Conservation (phyloP, 2,113 vertebrate genomes). For the Erythrocercus mccallii region DNA sequence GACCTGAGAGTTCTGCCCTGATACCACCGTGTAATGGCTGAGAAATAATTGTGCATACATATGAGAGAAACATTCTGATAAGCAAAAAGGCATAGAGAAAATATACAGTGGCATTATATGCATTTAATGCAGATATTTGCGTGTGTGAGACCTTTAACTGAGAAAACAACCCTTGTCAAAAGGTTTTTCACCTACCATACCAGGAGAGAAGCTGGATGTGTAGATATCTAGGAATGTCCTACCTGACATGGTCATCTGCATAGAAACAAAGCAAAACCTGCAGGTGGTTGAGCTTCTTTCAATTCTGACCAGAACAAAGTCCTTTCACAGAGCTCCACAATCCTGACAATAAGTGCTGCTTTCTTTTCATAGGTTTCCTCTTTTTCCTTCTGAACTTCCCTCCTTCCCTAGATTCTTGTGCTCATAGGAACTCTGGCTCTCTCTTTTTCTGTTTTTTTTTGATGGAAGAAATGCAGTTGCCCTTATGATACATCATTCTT, state of each 20-base stretch:
- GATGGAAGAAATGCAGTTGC: background rate
- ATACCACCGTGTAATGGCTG: background rate
- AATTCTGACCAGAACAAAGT: background rate
- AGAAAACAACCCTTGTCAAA: background rate
- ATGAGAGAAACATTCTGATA: background rate
- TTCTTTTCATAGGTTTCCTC: background rate
- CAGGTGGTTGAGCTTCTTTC: background rate
- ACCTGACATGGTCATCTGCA: background rate
- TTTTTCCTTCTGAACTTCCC: background rate
- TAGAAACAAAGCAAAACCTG: background rate
- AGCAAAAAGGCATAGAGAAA: background rate
- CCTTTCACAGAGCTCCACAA: background rate
- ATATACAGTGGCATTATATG: fast-evolving
- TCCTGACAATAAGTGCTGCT: background rate
- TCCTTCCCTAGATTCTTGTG: background rate
- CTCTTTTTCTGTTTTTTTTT: background rate
- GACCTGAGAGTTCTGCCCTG: background rate
- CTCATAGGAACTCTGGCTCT: background rate
- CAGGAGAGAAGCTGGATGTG: background rate
- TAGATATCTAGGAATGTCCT: background rate
- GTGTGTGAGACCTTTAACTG: background rate
- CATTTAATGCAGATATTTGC: background rate
- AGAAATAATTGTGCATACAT: background rate
- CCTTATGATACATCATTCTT: background rate
- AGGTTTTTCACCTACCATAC: background rate